A percentile compares a stretch with the other conserved stretches of the same genome.
Conservation (phyloP, 2,797 vertebrate genomes). For the Hyperoplus lanceolatus region DNA sequence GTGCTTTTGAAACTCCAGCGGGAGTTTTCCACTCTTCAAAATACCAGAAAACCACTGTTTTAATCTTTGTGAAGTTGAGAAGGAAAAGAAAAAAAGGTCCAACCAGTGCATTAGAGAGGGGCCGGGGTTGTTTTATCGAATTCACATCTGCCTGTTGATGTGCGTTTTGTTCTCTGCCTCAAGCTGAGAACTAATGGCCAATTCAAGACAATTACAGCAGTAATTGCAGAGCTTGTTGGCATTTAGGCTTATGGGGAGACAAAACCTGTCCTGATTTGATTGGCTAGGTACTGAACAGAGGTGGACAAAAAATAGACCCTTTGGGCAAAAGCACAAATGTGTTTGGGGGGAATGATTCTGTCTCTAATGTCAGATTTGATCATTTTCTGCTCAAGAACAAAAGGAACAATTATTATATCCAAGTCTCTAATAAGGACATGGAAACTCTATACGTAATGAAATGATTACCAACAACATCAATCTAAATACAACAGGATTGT, state of each 20-base stretch:
- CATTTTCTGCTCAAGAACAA: slow-evolving; percentile 1
- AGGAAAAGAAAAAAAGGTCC: neutral
- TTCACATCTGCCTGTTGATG: slow-evolving; percentile 51
- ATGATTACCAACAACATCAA: neutral
- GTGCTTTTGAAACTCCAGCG: neutral
- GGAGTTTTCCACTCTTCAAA: neutral
- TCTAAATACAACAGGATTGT: neutral
- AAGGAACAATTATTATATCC: neutral
- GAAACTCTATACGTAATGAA: neutral
- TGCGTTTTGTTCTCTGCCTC: slow-evolving; percentile 57
- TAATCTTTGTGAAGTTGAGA: slow-evolving; percentile 1
- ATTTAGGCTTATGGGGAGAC: slow-evolving; percentile 50
- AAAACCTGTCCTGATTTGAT: slow-evolving; percentile 54
- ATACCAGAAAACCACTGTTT: neutral
- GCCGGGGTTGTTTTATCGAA: slow-evolving; percentile 35
- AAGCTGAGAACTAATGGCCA: slow-evolving; percentile 62
- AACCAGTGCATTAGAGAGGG: slow-evolving; percentile 20
- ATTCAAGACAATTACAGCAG: slow-evolving; percentile 58
- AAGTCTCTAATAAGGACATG: neutral
- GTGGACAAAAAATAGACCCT: slow-evolving; percentile 28
- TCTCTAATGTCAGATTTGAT: slow-evolving; percentile 32
- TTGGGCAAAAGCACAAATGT: slow-evolving; percentile 35
- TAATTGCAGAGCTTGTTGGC: slow-evolving; percentile 63
- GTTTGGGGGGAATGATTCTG: slow-evolving; percentile 6
- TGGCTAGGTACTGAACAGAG: slow-evolving; percentile 40